These are phyloP conservation scores for Silvanus unidentatus DNA, from an alignment of 2,888 invertebrate species.

Conservation along the genomic window DNA sequence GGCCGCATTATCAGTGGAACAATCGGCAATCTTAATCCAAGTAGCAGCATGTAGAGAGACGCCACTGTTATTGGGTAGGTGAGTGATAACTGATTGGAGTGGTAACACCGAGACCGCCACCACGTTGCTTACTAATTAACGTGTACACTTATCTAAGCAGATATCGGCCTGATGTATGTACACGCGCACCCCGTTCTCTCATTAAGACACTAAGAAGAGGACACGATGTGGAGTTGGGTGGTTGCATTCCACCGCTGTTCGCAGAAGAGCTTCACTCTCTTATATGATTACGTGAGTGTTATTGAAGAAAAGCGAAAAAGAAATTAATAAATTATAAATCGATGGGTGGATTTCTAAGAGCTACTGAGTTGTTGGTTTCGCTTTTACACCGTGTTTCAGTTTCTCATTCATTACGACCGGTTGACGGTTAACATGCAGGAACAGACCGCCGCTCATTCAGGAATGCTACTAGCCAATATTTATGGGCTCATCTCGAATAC, in stretches of 20 bases:
- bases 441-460: slow-evolving; percentile 41
- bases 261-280: too few relatives aligned
- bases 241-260: too few relatives aligned
- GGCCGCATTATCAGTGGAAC: background rate
- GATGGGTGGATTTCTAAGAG: slow-evolving; percentile 7
- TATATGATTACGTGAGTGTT: too few relatives aligned
- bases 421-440: slow-evolving; percentile 41
- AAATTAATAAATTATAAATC: too few relatives aligned
- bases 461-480: slow-evolving; percentile 43
- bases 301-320: too few relatives aligned
- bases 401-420: slow-evolving; percentile 39
- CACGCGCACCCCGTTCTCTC: slow-evolving; percentile 37
- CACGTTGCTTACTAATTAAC: slow-evolving; percentile 29
- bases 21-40: slow-evolving; percentile 5
- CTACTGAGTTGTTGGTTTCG: slow-evolving; percentile 15
- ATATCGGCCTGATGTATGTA: slow-evolving; percentile 36
- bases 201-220: slow-evolving; percentile 39
- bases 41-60: background rate
- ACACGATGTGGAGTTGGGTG: slow-evolving; percentile 32
- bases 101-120: slow-evolving; percentile 4
- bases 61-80: background rate
- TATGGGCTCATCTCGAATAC: slow-evolving; percentile 39
- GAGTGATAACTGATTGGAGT: slow-evolving; percentile 6
- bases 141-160: slow-evolving; percentile 26
- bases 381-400: slow-evolving; percentile 20